Evolutionary conservation across 2,113 vertebrate genomes (phyloP).

Genomic region (Mystacornis crossleyi): DNA sequence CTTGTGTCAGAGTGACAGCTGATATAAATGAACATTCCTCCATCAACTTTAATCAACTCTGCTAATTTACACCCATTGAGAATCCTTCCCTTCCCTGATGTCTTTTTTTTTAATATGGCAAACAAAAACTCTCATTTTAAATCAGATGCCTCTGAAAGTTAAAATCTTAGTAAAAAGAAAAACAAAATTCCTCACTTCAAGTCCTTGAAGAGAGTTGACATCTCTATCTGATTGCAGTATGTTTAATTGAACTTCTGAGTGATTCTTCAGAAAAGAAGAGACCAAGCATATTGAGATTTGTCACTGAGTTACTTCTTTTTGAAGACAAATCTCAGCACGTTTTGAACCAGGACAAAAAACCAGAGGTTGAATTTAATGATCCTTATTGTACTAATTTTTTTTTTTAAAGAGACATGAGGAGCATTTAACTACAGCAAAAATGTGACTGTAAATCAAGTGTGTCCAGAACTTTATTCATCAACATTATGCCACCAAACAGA

Average conservation of each 20-base stretch:
- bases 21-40: not conserved
- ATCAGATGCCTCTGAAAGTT: not conserved
- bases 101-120: not conserved
- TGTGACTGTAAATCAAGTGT: not conserved
- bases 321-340: not conserved
- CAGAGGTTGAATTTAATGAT: not conserved
- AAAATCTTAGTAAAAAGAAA: not conserved
- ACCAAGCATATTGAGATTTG: conserved; percentile 13
- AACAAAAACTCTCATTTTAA: not conserved
- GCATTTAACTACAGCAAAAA: not conserved
- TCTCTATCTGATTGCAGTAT: not conserved
- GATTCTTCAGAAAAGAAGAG: conserved; percentile 26
- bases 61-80: not conserved
- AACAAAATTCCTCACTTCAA: not conserved
- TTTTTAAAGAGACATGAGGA: not conserved
- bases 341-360: not conserved
- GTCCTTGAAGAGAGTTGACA: not conserved
- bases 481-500: not conserved
- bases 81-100: not conserved
- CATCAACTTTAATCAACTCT: not conserved
- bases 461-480: not conserved
- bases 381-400: not conserved
- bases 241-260: conserved; percentile 44
- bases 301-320: not conserved
- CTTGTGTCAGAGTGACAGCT: not conserved